Conservation (phyloP, 2,797 vertebrate species). For the Eurystomus glaucurus region DNA sequence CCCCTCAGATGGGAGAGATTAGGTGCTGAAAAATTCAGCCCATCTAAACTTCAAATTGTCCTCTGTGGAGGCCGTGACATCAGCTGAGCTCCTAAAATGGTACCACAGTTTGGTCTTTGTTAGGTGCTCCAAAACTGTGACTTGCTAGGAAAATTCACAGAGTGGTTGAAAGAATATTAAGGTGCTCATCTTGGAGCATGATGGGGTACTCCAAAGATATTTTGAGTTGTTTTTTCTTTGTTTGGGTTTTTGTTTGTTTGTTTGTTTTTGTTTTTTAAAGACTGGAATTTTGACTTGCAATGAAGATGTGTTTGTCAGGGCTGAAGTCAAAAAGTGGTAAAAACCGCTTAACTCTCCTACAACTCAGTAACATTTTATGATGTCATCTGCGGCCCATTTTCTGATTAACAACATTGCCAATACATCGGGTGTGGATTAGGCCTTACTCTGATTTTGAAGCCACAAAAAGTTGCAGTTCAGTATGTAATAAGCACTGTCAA, state of each 20-base stretch:
- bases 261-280: not conserved
- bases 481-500: rapidly evolving
- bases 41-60: not conserved
- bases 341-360: not conserved
- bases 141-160: not conserved
- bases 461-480: not conserved
- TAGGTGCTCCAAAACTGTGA: not conserved
- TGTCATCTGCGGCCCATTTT: not conserved
- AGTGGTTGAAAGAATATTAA: not conserved
- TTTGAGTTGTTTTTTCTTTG: not conserved
- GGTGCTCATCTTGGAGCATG: not conserved
- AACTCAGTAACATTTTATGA: not conserved
- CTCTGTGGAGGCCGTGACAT: not conserved
- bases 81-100: not conserved
- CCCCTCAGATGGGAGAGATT: no score
- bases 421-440: not conserved
- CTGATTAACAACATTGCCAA: not conserved
- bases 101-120: not conserved
- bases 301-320: not conserved
- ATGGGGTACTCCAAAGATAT: not conserved
- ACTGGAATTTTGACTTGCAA: not conserved
- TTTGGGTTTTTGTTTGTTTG: no score
- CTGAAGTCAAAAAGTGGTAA: not conserved
- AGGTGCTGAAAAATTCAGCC: no score
- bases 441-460: not conserved